phyloP scores from a whole-genome alignment of 2,888 invertebrate genomes.

The Halictus quadricinctus region DNA sequence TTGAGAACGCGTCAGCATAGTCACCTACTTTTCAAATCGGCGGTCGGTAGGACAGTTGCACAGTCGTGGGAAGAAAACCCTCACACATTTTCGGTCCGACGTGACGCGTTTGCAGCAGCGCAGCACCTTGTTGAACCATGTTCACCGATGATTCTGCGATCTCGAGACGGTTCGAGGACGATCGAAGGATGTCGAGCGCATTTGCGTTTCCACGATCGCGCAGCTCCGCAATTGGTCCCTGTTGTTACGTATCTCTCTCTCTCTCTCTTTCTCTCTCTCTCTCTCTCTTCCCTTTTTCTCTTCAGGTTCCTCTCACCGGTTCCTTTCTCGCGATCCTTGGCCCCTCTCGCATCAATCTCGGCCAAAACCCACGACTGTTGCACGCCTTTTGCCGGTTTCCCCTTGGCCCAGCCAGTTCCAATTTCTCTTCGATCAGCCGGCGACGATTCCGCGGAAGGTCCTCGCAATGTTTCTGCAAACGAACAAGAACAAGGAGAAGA shows the following conservation, averaged over 20 bases:
- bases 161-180: conserved; percentile 17
- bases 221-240: conserved; percentile 3
- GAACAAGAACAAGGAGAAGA: background rate
- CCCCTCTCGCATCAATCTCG: conserved; percentile 10
- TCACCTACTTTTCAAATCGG: conserved; percentile 60
- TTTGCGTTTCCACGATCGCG: conserved; percentile 25
- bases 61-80: background rate
- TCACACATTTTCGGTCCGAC: conserved; percentile 29
- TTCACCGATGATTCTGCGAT: conserved; percentile 30
- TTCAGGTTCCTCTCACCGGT: background rate
- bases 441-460: background rate
- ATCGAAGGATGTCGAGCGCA: conserved; percentile 31
- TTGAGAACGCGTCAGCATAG: background rate
- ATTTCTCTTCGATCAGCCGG: conserved; percentile 1
- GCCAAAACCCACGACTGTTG: background rate
- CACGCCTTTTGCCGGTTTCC: background rate
- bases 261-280: background rate
- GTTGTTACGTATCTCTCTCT: background rate
- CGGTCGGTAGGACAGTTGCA: conserved; percentile 48
- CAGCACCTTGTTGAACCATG: conserved; percentile 32
- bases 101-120: conserved; percentile 13
- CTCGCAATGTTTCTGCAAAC: conserved; percentile 21
- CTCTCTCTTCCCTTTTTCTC: background rate
- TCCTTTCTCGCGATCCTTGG: background rate
- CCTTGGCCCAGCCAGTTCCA: background rate